Base-by-base conservation (phyloP, 2,113 vertebrate genomes). In the Procapra przewalskii region DNA sequence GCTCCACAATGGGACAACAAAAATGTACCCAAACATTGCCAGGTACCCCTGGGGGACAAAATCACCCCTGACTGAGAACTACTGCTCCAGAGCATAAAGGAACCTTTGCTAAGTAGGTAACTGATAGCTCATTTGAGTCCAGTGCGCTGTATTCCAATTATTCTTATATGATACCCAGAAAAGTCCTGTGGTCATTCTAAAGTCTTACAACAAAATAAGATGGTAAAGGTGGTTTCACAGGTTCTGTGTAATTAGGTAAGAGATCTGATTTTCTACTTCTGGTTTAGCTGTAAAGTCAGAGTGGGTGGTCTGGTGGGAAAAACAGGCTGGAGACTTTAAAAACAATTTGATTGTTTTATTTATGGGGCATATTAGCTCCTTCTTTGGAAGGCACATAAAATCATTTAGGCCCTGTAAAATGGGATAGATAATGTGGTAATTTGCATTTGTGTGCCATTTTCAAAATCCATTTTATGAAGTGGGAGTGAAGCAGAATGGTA, bases 301-400 rank as follows among this genome's bases (percentile, higher is more conserved):
- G 55, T 52, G 79, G 59, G 64, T 93, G 84, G 33, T 94, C 87
- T 54, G 36, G 31, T 43, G 45, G 89, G 33, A 67, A 43, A 43
- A 79, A 40, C 31, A 36, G 85, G n/a, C 83, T 86, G 16, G 1
- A 93, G 87, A 29, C 71, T 96, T 87, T 87, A 75, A 71, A 94
- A 77, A 77, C 40, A 43, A 15, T 90, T 88, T 91, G 85, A 80
- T 60, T 95, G 57, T 84, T 91, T 97, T 91, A 91, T 90, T 96
- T 94, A 84, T 64, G 80, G 83, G 93, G 2, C 48, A 27, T 21
- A 59, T 87, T 91, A 87, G 40, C 67, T 82, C 7, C 62, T 89
- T 98, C 36, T 91, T 82, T 77, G 43, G 11, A 89, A 94, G 36
- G 29, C 79, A 40, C 67, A 33, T 36, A 52, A 89, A 87, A 52